Conservation (phyloP, 1,140 invertebrate genomes). For the Ectropis grisescens region DNA sequence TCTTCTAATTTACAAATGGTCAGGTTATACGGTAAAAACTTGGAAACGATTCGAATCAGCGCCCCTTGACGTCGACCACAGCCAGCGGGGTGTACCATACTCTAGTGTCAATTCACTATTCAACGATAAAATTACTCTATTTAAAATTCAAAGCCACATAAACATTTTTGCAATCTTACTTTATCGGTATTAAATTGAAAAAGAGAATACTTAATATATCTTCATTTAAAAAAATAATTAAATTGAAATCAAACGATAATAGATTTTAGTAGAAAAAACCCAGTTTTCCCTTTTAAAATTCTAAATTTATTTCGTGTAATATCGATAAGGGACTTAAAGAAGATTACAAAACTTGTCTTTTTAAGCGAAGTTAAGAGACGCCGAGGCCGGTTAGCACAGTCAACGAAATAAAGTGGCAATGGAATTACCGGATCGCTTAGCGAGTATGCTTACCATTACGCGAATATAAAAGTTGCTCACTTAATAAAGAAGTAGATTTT, state of each 20-base stretch:
- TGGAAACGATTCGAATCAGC: slow-evolving; percentile 22
- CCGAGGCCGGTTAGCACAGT: slow-evolving; percentile 30
- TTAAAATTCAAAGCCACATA: background rate
- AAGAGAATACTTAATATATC: no score
- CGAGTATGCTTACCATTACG: slow-evolving; percentile 35
- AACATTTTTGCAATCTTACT: slow-evolving; percentile 2
- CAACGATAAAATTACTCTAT: slow-evolving; percentile 9
- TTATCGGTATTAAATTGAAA: background rate
- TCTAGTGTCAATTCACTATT: slow-evolving; percentile 19
- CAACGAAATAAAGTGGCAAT: slow-evolving; percentile 43
- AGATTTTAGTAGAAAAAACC: slow-evolving; percentile 14
- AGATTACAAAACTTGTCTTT: slow-evolving; percentile 29
- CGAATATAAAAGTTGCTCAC: slow-evolving; percentile 41
- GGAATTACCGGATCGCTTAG: slow-evolving; percentile 41
- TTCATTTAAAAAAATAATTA: no score
- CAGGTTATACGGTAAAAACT: slow-evolving; percentile 11
- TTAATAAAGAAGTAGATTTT: slow-evolving; percentile 53
- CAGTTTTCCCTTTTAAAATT: slow-evolving; percentile 17
- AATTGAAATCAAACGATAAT: slow-evolving; percentile 5
- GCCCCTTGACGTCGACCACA: slow-evolving; percentile 24
- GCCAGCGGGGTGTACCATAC: slow-evolving; percentile 24
- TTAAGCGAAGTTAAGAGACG: no score
- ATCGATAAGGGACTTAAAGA: slow-evolving; percentile 31
- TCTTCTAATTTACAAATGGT: slow-evolving; percentile 35
- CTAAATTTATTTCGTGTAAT: slow-evolving; percentile 19